These are phyloP conservation scores for Saccostrea cuccullata DNA, from an alignment of 1,140 invertebrate species.

Conservation along the genomic window DNA sequence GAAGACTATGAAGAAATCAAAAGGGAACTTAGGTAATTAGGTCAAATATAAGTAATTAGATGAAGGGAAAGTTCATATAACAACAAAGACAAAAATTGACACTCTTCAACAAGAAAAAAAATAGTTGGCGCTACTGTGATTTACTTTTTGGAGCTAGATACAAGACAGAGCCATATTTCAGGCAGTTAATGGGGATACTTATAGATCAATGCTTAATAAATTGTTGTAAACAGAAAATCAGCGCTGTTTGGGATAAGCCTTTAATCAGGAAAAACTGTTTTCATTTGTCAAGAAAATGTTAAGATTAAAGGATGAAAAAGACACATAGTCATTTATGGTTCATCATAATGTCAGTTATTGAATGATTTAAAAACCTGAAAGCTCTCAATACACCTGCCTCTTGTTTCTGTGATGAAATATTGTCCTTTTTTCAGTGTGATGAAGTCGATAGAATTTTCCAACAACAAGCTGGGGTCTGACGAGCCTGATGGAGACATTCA, in stretches of 20 bases:
- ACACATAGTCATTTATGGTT: neutral
- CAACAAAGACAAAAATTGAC: no score
- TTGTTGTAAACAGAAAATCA: neutral
- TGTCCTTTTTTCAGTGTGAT: conserved; percentile 83
- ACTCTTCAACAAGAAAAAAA: neutral
- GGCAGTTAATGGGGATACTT: neutral
- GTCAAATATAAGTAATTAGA: neutral
- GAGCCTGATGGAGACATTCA: conserved; percentile 63
- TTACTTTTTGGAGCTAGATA: neutral
- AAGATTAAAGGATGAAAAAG: conserved; percentile 1
- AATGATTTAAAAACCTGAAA: conserved; percentile 16
- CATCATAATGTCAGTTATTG: neutral
- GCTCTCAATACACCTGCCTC: neutral
- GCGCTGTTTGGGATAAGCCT: neutral
- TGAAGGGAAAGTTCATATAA: neutral
- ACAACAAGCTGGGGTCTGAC: conserved; percentile 69
- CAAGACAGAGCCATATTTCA: neutral
- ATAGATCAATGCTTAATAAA: neutral
- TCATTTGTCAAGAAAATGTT: neutral
- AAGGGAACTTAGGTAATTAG: conserved; percentile 84
- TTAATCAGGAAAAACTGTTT: neutral
- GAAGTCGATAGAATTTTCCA: conserved; percentile 85
- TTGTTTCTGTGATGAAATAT: neutral
- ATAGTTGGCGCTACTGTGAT: neutral
- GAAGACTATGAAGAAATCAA: conserved; percentile 94